Conservation (phyloP, 2,113 vertebrate genomes). For the Lucifuga dentata region DNA sequence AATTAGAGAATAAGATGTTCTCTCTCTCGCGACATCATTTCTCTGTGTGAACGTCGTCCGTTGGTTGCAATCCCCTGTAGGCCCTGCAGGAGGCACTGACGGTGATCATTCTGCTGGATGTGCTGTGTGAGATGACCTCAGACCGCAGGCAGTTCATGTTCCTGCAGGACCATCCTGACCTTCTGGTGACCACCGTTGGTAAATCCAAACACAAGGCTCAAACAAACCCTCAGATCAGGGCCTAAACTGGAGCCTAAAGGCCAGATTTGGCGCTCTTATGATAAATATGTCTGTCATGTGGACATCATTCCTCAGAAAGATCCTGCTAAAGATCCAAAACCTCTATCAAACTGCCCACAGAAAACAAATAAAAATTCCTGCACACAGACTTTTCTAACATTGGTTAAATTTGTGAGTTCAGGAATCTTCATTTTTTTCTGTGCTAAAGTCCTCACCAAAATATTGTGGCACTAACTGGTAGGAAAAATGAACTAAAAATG, state of each 20-base stretch:
- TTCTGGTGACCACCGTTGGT: conserved; percentile 89
- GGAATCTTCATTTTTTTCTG: no score
- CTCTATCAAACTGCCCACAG: conserved; percentile 10
- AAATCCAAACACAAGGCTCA: conserved; percentile 65
- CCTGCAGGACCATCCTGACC: conserved; percentile 87
- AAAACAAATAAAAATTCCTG: conserved; percentile 6
- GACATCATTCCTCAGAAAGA: not conserved
- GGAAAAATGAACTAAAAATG: no score
- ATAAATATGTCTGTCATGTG: not conserved
- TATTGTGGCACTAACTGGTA: no score
- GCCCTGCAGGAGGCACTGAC: conserved; percentile 87
- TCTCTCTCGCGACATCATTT: no score
- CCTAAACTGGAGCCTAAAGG: not conserved
- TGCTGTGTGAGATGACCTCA: conserved; percentile 94
- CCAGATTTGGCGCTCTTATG: not conserved
- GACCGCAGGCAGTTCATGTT: conserved; percentile 82
- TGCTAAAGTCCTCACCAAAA: no score
- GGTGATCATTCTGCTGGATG: conserved; percentile 88
- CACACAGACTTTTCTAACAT: not conserved
- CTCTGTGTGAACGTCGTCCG: no score
- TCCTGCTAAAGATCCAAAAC: not conserved
- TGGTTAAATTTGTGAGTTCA: not conserved
- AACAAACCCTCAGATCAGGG: not conserved
- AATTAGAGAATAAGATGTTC: no score
- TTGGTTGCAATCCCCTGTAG: conserved; percentile 51